Base-by-base conservation (phyloP, 2,113 vertebrate genomes). In the Manacus vitellinus region DNA sequence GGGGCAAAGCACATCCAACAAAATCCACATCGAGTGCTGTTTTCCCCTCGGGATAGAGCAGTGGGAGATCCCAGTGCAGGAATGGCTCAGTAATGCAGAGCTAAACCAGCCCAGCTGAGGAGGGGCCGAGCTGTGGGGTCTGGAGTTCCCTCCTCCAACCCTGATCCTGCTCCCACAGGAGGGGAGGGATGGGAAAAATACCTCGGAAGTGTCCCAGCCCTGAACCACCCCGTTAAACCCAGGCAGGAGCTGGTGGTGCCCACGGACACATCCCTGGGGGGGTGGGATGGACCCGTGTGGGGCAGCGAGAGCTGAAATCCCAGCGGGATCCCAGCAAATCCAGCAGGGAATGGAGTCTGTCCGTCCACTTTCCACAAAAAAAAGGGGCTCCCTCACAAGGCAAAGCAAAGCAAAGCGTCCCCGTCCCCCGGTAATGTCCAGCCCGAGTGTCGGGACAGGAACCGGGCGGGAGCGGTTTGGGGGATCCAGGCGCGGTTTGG, bases 131-230 rank as follows among this genome's bases (percentile, higher is more conserved):
- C 75, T 4, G 11, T 2, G 23, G 51, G 70, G 12, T 23, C 65
- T 5, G 88, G 28, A 33, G 25, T 27, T 46, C 68, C 70, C 68
- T 6, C 39, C n/a, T 35, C 72, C 37, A 9, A 1, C 39, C 41
- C 39, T 2, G 65, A 4, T 21, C 55, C 63, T 18, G 47, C 18
- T 55, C 61, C 43, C 3, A 0, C 43, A 6, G 66, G 51, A 46
- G 3, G 13, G 56, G 19, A 19, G 37, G 5, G n/a, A 13, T 1
- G 21, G 55, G 27, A 5, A 14, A 54, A 43, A 15, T 2, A 5
- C 2, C 73, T 6, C 1, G 66, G 71, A 12, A 70, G 33, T 14
- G 14, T 66, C 65, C 66, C 37, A 52, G 89, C n/a, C 24, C 63
- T 39, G 2, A 78, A 37, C 35, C 2, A 10, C 30, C 19, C 70